Conservation (phyloP, 2,888 invertebrate species). For the Drosophila austrosaltans region DNA sequence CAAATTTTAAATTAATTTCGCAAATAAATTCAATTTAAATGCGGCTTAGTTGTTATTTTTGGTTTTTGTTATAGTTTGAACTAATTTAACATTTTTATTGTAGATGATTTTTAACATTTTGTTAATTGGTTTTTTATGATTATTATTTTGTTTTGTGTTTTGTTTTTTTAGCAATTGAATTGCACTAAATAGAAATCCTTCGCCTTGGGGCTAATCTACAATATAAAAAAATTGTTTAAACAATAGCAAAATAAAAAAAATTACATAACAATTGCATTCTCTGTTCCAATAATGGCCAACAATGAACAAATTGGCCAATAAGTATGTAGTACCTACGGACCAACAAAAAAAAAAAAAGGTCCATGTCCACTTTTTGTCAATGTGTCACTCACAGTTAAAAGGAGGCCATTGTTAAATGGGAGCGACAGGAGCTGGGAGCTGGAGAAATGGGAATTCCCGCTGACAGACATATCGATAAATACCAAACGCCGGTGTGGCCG, state of each 20-base stretch:
- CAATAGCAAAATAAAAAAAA: not conserved
- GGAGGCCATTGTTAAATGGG: not conserved
- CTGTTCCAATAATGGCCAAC: constrained; percentile 30
- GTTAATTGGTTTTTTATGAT: constrained; percentile 10
- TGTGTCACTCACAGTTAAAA: constrained; percentile 4
- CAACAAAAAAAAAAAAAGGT: not conserved
- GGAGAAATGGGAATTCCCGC: not conserved
- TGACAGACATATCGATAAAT: constrained; percentile 44
- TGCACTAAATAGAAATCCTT: constrained; percentile 13
- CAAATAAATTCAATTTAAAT: constrained; percentile 61
- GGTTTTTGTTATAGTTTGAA: constrained; percentile 25
- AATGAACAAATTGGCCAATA: constrained; percentile 29
- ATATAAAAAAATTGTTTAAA: not conserved
- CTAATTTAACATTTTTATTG: constrained; percentile 34
- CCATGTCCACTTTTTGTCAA: constrained; percentile 3
- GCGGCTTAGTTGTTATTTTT: constrained; percentile 38
- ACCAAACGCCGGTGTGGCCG: constrained; percentile 2
- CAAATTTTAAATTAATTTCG: constrained; percentile 56
- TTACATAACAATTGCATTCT: constrained; percentile 4
- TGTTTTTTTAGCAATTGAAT: constrained; percentile 44
- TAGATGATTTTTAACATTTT: constrained; percentile 34
- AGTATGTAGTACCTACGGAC: constrained; percentile 8
- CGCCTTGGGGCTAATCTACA: not conserved
- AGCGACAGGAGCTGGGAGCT: not conserved
- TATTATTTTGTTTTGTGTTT: constrained; percentile 6